phyloP scores from a whole-genome alignment of 2,113 vertebrate species.

The Engraulis encrasicolus region DNA sequence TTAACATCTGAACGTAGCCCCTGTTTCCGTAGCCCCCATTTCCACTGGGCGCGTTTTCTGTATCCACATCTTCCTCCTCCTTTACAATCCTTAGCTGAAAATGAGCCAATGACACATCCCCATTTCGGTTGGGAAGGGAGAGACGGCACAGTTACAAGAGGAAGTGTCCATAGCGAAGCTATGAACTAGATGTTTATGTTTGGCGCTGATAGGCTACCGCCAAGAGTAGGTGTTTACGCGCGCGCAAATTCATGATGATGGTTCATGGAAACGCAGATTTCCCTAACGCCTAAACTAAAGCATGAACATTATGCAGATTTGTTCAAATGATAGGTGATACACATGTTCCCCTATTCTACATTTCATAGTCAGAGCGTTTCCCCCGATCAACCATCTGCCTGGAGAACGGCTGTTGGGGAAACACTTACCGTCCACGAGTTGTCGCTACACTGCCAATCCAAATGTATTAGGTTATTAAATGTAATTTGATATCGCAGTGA shows the following conservation, averaged over 20 bases:
- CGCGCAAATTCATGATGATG: background rate
- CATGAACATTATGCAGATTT: background rate
- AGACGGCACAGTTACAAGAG: constrained; percentile 1
- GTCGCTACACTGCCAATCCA: background rate
- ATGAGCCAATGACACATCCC: constrained; percentile 4
- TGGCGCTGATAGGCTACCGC: constrained; percentile 43
- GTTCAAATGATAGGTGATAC: constrained; percentile 50
- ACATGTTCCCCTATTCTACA: constrained; percentile 21
- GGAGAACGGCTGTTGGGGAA: constrained; percentile 4
- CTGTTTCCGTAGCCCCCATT: constrained; percentile 61
- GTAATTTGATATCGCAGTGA: background rate
- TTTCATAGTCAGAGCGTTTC: background rate
- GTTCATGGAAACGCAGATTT: background rate
- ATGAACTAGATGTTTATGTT: constrained; percentile 57
- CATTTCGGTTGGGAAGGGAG: background rate
- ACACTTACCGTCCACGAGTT: background rate
- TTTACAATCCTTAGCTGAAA: constrained; percentile 34
- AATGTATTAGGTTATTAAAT: background rate
- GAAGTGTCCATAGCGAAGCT: constrained; percentile 9
- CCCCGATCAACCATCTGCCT: constrained; percentile 15
- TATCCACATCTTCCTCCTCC: constrained; percentile 62
- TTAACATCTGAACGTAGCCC: constrained; percentile 75
- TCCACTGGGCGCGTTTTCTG: constrained; percentile 53
- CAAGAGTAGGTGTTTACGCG: background rate
- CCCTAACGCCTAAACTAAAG: background rate